phyloP scores from a whole-genome alignment of 2,113 vertebrate species.

The Sinocyclocheilus anophthalmus region DNA sequence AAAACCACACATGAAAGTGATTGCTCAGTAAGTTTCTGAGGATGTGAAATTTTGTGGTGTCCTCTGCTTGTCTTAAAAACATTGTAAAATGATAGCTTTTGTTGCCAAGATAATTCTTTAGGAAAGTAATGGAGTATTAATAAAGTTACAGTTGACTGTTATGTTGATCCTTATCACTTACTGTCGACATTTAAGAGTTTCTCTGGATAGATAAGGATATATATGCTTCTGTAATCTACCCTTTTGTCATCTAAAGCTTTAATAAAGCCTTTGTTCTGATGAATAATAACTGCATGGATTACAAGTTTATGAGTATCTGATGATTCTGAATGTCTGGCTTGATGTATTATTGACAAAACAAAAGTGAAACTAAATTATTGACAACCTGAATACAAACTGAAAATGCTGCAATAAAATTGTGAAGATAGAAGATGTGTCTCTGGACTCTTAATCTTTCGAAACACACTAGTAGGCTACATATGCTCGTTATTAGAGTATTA shows the following conservation, averaged over 20 bases:
- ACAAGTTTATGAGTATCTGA: background rate
- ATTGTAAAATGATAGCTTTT: background rate
- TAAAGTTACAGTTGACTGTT: background rate
- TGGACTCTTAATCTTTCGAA: background rate
- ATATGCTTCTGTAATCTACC: slow-evolving; percentile 9
- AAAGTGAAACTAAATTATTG: background rate
- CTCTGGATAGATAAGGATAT: background rate
- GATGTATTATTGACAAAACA: background rate
- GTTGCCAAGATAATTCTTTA: background rate
- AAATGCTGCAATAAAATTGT: slow-evolving; percentile 31
- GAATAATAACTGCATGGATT: background rate
- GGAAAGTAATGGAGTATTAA: background rate
- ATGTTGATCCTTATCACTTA: slow-evolving; percentile 6
- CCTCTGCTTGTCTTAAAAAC: background rate
- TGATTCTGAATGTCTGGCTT: background rate
- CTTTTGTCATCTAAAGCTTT: background rate
- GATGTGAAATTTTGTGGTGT: background rate
- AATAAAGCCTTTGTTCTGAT: slow-evolving; percentile 8
- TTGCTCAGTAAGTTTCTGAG: background rate
- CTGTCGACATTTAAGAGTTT: slow-evolving; percentile 8
- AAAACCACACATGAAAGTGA: slow-evolving; percentile 7
- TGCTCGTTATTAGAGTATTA: background rate
- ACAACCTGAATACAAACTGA: background rate
- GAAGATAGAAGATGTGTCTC: background rate
- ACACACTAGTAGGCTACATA: too few species aligned